Evolutionary conservation across 2,797 vertebrate species (phyloP).

Genomic region (Rhabdomys pumilio): DNA sequence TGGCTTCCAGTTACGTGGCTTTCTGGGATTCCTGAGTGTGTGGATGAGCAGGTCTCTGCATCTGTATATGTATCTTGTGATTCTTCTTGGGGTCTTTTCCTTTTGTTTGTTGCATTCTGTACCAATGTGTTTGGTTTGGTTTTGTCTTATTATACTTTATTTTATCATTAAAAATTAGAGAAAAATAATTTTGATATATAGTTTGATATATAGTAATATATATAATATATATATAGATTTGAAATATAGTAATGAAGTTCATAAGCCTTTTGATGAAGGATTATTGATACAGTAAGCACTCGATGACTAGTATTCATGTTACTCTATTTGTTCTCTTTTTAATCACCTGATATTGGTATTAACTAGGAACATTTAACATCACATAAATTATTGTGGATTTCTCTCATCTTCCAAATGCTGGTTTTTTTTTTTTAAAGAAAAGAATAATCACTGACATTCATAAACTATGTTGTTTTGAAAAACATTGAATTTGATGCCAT

Average conservation of each 20-base stretch:
- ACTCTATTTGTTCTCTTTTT: neutral
- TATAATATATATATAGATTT: no score
- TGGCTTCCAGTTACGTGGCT: neutral
- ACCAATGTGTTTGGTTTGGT: neutral
- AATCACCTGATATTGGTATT: neutral
- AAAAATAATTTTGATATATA: neutral
- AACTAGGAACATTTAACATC: constrained; percentile 13
- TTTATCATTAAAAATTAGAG: neutral
- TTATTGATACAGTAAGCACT: neutral
- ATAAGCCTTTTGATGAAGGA: neutral
- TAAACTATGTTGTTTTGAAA: neutral
- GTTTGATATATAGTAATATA: neutral
- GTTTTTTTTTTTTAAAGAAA: neutral
- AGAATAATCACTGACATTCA: constrained; percentile 1
- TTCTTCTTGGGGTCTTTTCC: neutral
- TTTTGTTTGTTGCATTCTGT: neutral
- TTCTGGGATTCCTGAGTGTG: neutral
- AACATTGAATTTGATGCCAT: constrained; percentile 22
- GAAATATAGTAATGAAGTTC: neutral
- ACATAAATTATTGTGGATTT: neutral
- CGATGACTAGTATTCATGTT: neutral
- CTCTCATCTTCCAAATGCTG: constrained; percentile 15
- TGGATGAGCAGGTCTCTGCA: neutral
- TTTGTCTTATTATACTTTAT: neutral
- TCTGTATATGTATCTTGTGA: neutral